Base-by-base conservation (phyloP, 1,140 invertebrate species). In the Eciton burchellii region DNA sequence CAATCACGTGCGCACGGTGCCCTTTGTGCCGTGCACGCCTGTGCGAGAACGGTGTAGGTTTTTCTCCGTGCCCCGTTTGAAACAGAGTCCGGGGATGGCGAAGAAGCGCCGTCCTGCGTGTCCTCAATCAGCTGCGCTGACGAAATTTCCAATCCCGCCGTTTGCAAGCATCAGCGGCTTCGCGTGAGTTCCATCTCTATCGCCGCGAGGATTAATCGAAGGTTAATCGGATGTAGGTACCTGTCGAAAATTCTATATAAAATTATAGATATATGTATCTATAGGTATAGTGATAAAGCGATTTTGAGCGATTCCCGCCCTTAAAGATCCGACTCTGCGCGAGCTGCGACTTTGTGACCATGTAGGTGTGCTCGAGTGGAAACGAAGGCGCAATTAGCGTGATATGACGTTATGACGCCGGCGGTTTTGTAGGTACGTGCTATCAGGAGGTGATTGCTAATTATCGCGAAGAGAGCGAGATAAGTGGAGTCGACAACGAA, bases 321-420 rank as follows among this genome's bases (percentile, higher is more conserved):
- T n/a, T 47, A 47, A 49, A 24, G 57, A n/a, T 63, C 35, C 43
- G 45, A 49, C 24, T 19, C 19, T 76, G 72, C 9, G 72, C 29
- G 19, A 76, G 26, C 62, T 35, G 29, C 73, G 24, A 76, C 65
- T 52, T 65, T 59, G 73, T 76, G 73, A 76, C 59, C 9, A 24
- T 43, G 60, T n/a, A 45, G 70, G 70, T 73, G 41, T 19, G 29
- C 19, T 52, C 26, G 19, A 76, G 59, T 76, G 59, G 73, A 76
- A 76, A 76, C 73, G 73, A 76, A 76, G 52, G 73, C 45, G 59
- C 73, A 76, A 76, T 76, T 76, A 76, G 59, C 73, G 73, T 76
- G 73, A 76, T 76, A 76, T 76, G n/a, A n/a, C 73, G 73, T 76
- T 76, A 76, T 76, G 59, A 76, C 73, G 73, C 73, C 59, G 59